Evolutionary conservation across 2,113 vertebrate genomes (phyloP), one percentile per base, ranked within the genome.

Genomic region (Phyllopteryx taeniolatus): DNA sequence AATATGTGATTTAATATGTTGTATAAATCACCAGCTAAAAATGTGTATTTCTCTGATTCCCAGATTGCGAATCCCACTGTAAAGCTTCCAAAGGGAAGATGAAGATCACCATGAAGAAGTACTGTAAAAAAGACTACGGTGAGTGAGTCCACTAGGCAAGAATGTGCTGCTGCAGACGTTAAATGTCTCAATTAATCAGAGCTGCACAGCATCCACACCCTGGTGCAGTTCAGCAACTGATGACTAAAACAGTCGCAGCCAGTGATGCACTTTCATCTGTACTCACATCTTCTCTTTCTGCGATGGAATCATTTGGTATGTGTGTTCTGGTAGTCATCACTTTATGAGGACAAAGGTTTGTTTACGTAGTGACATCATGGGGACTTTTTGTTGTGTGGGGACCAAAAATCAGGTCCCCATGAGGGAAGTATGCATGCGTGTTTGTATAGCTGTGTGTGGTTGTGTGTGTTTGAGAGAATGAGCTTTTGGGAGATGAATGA

Each of bases 91-190:
- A 98, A 84, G 96, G 96, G 74, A 99, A 98, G 80, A 94, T 99
- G 94, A 99, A 99, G 94, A 97, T 99, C 89, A 99, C 96, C 91
- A 98, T 99, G 96, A 99, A 98, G 90, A 99, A 98, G 78, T 99
- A 99, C 91, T 99, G 97, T 85, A 99, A 98, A 91, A 99, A 98
- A 82, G 97, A 98, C 86, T 98, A 96, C 0, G 98, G 97, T 99
- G 90, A 97, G 98, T 94, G 71, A 70, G 17, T 60, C 71, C 61
- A 65, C 27, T 19, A 1, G 2, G n/a, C 57, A 68, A 79, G 64
- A 81, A 73, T 76, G 79, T 53, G 42, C 3, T 27, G 68, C 19
- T 31, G 63, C 70, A 69, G 76, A 54, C 15, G 64, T 73, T 68
- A 59, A 63, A 85, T 51, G 79, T 83, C 80, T 86, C 72, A 74